Percentiles rank a stretch among this genome's conserved stretches.
Conservation (phyloP, 2,888 invertebrate species). For the Halictus ligatus region DNA sequence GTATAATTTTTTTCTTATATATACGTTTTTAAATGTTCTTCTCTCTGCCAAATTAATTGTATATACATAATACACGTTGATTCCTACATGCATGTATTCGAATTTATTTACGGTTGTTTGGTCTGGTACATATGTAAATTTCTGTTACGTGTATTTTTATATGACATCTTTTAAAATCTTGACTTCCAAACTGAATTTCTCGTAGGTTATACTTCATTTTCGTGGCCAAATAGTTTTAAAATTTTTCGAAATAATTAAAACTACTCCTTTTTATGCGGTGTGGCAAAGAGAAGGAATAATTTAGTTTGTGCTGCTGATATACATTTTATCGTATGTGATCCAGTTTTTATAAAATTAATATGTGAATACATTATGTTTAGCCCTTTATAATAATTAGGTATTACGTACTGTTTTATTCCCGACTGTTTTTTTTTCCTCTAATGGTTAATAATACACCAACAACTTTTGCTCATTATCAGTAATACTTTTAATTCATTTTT, state of each 20-base stretch:
- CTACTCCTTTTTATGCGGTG: conserved; percentile 35
- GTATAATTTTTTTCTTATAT: conserved; percentile 42
- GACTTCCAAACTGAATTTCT: conserved; percentile 29
- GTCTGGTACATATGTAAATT: conserved; percentile 21
- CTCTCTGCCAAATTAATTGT: conserved; percentile 67
- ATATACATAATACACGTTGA: conserved; percentile 47
- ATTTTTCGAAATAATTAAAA: conserved; percentile 1
- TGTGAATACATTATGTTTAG: conserved; percentile 19
- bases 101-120: conserved; percentile 31
- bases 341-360: conserved; percentile 21
- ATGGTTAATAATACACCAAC: conserved; percentile 50
- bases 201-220: conserved; percentile 15
- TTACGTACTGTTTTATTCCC: conserved; percentile 21
- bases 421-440: conserved; percentile 1
- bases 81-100: neutral
- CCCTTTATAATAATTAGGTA: conserved; percentile 9
- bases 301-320: conserved; percentile 15
- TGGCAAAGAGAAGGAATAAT: conserved; percentile 59
- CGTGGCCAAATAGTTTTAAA: conserved; percentile 40
- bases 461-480: conserved; percentile 43
- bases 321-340: conserved; percentile 38
- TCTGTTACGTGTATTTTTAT: conserved; percentile 26
- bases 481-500: conserved; percentile 22
- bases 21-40: conserved; percentile 38
- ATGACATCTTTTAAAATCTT: neutral